Base-by-base conservation (phyloP, 1,140 invertebrate genomes). In the Piezodorus guildinii region DNA sequence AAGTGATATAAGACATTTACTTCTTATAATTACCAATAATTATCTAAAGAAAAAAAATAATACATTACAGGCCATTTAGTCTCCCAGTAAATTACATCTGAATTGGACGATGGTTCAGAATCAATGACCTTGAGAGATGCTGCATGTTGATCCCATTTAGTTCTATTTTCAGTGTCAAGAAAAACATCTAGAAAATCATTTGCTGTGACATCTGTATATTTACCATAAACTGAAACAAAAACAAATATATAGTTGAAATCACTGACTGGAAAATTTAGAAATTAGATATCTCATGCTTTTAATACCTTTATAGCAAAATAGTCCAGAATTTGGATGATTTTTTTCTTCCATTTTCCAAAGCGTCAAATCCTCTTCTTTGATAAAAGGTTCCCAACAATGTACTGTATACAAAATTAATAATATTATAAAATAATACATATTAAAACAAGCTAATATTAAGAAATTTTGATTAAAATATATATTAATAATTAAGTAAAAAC, bases 51-150 rank as follows among this genome's bases (percentile, higher is more conserved):
- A 30, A 8, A 39, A 39, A 39, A 10, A 1, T 39, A 10, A 39
- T 39, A 10, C 4, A 80, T 79, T 75, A 88, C 85, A 68, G 90
- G 90, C 87, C 89, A 92, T 66, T 85, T 77, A 74, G 90, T 87
- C 76, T 91, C 89, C 90, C 90, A 94, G 71, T 92, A 90, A 60
- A 92, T 78, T 25, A 91, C 74, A 74, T 91, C 87, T 60, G 82
- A 83, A 63, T 74, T 62, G 68, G 70, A 70, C 16, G 69, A 68
- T 17, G 81, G 79, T 72, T 91, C 83, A 21, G 79, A 78, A 68
- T 87, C 85, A 49, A 88, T 77, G 27, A 87, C 75, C 66, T 81
- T 74, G 46, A 92, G 74, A 60, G 83, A 74, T 10, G 86, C 79
- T 2, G 86, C 88, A n/a, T 86, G 87, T 0, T 78, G 74, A 75